Base-by-base conservation (phyloP, 2,797 vertebrate genomes). In the Sternotherus odoratus region DNA sequence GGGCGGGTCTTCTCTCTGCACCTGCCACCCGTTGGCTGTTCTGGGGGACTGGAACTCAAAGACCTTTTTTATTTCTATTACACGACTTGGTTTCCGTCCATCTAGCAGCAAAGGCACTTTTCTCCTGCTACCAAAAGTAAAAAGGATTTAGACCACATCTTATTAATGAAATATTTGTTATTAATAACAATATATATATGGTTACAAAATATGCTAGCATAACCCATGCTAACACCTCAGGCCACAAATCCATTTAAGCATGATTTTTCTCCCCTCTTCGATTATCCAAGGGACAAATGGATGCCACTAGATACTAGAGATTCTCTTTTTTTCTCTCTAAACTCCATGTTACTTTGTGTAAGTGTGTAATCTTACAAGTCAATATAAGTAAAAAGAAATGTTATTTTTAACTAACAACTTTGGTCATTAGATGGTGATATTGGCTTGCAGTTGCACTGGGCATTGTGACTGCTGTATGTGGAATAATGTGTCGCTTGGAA, bases 401-500 rank as follows among this genome's bases (percentile, higher is more conserved):
- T 94, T 39, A 77, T 93, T 74, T 97, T 95, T 84, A 96, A 96
- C 97, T 95, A 97, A 83, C 91, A 77, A 1, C 6, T 7, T 0
- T 83, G 95, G 91, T 96, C 96, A 95, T 96, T 95, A 97, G 97
- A 97, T 96, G 97, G 97, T 95, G 96, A 96, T 96, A 82, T 97
- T 96, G 83, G 26, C 93, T 95, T 85, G 79, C 57, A 24, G 0
- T 80, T 93, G 43, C 63, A 26, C 43, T 10, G 79, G 78, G 48
- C 11, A 12, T 33, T 46, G 48, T 63, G 69, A 53, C 87, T 43
- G 39, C 0, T 21, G n/a, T 21, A 66, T 66, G 6, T 74, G 69
- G 69, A 74, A 6, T 46, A 74, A 60, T 33, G 6, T 33, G 28
- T 12, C 30, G 28, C 13, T 60, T 13, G 6, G 15, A 33, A 26